A percentile compares a stretch with the other conserved stretches of the same genome.
Conservation (phyloP, 2,797 vertebrate species). For the Threskiornis aethiopicus region DNA sequence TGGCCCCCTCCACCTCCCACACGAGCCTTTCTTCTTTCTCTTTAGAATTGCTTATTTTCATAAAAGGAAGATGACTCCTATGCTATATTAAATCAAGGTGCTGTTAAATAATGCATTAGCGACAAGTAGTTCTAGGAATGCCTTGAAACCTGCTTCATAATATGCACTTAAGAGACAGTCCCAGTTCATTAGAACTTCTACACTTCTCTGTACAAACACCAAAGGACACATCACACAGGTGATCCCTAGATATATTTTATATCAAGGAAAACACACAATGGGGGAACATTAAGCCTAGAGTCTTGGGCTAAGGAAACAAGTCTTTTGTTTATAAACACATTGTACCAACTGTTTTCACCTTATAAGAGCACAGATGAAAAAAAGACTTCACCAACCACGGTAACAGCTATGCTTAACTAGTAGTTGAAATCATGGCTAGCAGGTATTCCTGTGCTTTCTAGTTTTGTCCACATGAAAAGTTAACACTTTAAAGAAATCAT, state of each 20-base stretch:
- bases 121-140: conserved; percentile 35
- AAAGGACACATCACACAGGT: neutral
- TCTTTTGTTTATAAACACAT: neutral
- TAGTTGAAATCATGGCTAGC: neutral
- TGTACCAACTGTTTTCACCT: neutral
- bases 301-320: neutral
- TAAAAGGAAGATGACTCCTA: neutral
- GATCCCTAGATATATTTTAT: neutral
- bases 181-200: neutral
- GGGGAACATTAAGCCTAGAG: neutral
- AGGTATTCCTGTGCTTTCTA: neutral
- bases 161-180: neutral
- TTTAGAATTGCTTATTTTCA: neutral
- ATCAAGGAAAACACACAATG: neutral
- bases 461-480: neutral
- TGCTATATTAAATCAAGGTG: neutral
- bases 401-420: neutral
- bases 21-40: neutral
- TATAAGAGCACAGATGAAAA: neutral
- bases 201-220: neutral
- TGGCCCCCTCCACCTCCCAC: neutral
- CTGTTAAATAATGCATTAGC: conserved; percentile 46
- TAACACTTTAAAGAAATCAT: neutral
- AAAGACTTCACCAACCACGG: neutral
- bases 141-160: neutral